Conservation (phyloP, 2,113 vertebrate genomes). For the Mormyrus iriodes region DNA sequence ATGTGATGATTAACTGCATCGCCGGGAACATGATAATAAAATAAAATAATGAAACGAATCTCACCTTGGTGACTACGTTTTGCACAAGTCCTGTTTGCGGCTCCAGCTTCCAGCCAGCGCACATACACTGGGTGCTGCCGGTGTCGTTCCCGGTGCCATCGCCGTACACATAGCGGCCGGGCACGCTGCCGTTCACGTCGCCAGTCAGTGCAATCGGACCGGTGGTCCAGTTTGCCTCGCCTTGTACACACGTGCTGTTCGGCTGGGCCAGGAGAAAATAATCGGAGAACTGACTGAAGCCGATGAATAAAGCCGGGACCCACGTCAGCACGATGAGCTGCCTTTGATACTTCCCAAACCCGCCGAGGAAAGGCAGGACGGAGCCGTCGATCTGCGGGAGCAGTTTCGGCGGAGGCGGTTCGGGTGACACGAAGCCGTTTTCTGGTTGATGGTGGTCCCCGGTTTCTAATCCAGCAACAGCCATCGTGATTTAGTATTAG, state of each 20-base stretch:
- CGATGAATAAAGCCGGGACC: slow-evolving; percentile 89
- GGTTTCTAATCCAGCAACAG: slow-evolving; percentile 52
- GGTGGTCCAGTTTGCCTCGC: slow-evolving; percentile 60
- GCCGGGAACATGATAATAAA: neutral
- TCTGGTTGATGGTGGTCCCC: slow-evolving; percentile 56
- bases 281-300: slow-evolving; percentile 94
- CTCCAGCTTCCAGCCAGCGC: slow-evolving; percentile 75
- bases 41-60: slow-evolving; percentile 13
- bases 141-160: slow-evolving; percentile 35
- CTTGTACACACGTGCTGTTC: slow-evolving; percentile 69
- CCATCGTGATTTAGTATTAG: slow-evolving; percentile 55
- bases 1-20: neutral
- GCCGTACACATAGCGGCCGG: slow-evolving; percentile 35
- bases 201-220: slow-evolving; percentile 36
- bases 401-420: slow-evolving; percentile 54
- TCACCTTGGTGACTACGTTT: slow-evolving; percentile 97
- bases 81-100: slow-evolving; percentile 83
- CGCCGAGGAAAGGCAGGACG: slow-evolving; percentile 86
- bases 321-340: slow-evolving; percentile 92
- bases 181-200: slow-evolving; percentile 36
- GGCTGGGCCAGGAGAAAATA: slow-evolving; percentile 88
- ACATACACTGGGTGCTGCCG: slow-evolving; percentile 65
- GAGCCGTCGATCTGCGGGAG: slow-evolving; percentile 84
- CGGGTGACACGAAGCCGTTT: slow-evolving; percentile 60
- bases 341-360: slow-evolving; percentile 79